phyloP scores from a whole-genome alignment of 1,140 invertebrate species.

The Druon quercuslanigerum region DNA sequence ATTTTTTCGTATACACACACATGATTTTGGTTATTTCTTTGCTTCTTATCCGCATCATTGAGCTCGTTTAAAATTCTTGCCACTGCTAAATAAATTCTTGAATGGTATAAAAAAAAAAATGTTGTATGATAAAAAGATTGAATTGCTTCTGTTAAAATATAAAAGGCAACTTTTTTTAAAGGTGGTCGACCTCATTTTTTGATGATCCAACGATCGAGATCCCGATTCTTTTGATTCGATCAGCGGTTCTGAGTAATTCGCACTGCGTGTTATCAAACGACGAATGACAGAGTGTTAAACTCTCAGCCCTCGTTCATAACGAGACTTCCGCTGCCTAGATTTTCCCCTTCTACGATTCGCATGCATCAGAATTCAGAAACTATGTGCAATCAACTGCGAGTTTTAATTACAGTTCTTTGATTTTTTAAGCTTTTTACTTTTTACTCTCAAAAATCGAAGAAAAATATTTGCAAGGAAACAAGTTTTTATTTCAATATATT shows the following conservation, averaged over 20 bases:
- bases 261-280: constrained; percentile 26
- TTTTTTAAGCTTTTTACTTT: not conserved
- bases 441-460: not conserved
- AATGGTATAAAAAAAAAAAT: no score
- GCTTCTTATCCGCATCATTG: not conserved
- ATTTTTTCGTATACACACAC: no score
- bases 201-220: not conserved
- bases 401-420: not conserved
- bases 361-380: not conserved
- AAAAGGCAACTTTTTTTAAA: not conserved
- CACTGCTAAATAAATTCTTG: not conserved
- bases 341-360: constrained; percentile 12
- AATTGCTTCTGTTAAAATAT: not conserved
- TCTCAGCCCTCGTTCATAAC: constrained; percentile 25
- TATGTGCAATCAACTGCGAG: not conserved
- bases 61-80: not conserved
- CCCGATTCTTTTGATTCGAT: not conserved
- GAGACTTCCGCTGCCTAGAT: constrained; percentile 18
- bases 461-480: no score
- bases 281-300: constrained; percentile 24
- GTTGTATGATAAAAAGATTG: not conserved
- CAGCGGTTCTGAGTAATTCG: not conserved
- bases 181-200: not conserved
- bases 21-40: not conserved
- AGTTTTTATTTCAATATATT: no score